Evolutionary conservation across 2,797 vertebrate genomes (phyloP).

Genomic region (Melanotaenia pygmaea): DNA sequence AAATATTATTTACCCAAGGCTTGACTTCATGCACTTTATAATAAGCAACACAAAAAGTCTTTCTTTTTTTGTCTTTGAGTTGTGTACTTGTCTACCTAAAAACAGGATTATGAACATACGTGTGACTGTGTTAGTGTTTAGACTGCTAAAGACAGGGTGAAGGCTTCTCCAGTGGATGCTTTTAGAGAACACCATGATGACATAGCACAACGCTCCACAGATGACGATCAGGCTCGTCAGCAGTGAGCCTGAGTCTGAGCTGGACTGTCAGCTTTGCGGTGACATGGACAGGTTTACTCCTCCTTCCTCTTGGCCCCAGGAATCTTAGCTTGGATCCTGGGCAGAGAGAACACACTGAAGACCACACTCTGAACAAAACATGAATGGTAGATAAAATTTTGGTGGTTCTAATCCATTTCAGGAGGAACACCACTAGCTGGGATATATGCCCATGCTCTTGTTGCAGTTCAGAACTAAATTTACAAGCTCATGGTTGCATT

Average conservation of each 20-base stretch:
- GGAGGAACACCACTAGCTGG: background rate
- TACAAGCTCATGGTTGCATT: too few species aligned
- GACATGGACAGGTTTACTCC: slow-evolving; percentile 81
- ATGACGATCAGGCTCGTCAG: slow-evolving; percentile 80
- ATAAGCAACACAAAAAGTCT: slow-evolving; percentile 95
- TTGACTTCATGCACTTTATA: slow-evolving; percentile 96
- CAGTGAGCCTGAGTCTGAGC: slow-evolving; percentile 64
- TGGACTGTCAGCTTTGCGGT: slow-evolving; percentile 57
- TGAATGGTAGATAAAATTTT: slow-evolving; percentile 19
- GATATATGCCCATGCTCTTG: background rate
- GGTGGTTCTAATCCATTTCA: background rate
- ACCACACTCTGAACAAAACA: background rate
- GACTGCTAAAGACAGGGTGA: slow-evolving; percentile 88
- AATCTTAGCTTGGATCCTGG: slow-evolving; percentile 98
- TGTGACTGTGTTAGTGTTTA: slow-evolving; percentile 86
- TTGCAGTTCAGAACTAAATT: background rate
- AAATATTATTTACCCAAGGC: slow-evolving; percentile 91
- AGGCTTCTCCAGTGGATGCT: slow-evolving; percentile 87
- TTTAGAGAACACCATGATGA: slow-evolving; percentile 87
- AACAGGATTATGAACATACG: slow-evolving; percentile 87
- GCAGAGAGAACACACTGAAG: slow-evolving; percentile 50
- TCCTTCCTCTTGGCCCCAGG: slow-evolving; percentile 97
- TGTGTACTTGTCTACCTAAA: slow-evolving; percentile 87
- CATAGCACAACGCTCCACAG: slow-evolving; percentile 83
- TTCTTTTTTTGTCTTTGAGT: slow-evolving; percentile 71